phyloP scores from a whole-genome alignment of 2,113 vertebrate species.

The Centrocercus urophasianus region DNA sequence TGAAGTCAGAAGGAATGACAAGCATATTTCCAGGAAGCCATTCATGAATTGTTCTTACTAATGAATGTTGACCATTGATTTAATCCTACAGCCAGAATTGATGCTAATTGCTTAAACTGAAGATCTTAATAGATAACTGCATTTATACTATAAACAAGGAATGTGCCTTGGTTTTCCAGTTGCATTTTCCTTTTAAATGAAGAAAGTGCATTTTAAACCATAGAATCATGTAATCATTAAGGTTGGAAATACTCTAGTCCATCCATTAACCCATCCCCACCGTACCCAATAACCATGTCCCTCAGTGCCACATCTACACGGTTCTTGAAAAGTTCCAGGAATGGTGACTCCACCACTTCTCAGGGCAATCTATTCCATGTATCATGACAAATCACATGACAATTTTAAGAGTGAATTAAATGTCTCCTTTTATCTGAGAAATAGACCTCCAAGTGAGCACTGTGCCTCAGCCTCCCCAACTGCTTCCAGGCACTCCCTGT shows the following conservation, averaged over 20 bases:
- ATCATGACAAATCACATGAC: background rate
- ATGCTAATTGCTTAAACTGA: background rate
- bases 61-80: background rate
- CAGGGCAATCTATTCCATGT: background rate
- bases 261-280: too few relatives aligned
- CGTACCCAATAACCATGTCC: too few relatives aligned
- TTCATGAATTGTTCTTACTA: background rate
- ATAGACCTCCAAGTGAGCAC: background rate
- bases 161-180: background rate
- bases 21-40: background rate
- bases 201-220: background rate
- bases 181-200: background rate
- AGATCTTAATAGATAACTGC: background rate
- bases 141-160: background rate
- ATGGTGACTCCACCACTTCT: too few relatives aligned
- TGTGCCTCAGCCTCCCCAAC: background rate
- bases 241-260: too few relatives aligned
- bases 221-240: too few relatives aligned
- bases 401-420: background rate
- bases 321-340: too few relatives aligned
- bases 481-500: background rate
- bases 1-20: background rate
- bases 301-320: too few relatives aligned
- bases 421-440: background rate
- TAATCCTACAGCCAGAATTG: background rate